Evolutionary conservation across 2,888 invertebrate species (phyloP).

Genomic region (Hyposoter didymator): DNA sequence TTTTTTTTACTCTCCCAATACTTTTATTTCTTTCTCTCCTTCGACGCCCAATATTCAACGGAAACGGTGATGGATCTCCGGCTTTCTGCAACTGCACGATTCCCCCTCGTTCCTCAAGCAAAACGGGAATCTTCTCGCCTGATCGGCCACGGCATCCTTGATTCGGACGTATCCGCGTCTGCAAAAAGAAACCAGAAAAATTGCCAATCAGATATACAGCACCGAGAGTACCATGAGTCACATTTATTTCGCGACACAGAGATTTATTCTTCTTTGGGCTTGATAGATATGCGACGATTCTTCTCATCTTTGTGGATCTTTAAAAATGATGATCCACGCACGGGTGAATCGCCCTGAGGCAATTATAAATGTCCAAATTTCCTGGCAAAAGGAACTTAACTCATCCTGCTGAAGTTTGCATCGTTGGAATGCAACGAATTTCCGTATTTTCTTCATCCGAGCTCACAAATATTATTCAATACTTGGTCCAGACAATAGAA

Average conservation of each 20-base stretch:
- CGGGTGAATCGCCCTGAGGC: no score
- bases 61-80: slow-evolving; percentile 5
- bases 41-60: not conserved
- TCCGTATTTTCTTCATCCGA: no score
- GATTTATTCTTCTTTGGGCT: not conserved
- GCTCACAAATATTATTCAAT: no score
- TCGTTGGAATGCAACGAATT: no score
- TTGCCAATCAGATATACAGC: slow-evolving; percentile 25
- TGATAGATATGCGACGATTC: not conserved
- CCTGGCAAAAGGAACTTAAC: no score
- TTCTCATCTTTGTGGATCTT: not conserved
- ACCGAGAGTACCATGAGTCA: not conserved
- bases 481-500: no score
- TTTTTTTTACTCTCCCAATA: not conserved
- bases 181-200: slow-evolving; percentile 56
- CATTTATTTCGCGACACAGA: not conserved
- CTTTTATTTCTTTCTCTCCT: not conserved
- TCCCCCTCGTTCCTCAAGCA: slow-evolving; percentile 67
- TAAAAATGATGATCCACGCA: slow-evolving; percentile 7
- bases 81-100: slow-evolving; percentile 35
- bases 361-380: no score
- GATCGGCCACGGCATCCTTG: slow-evolving; percentile 77
- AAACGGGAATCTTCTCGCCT: slow-evolving; percentile 70
- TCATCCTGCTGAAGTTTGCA: no score
- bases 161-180: slow-evolving; percentile 64